Percentiles rank a stretch among this genome's conserved stretches.
These are phyloP conservation scores for Progne subis DNA, from an alignment of 2,113 vertebrate genomes.

Conservation along the genomic window DNA sequence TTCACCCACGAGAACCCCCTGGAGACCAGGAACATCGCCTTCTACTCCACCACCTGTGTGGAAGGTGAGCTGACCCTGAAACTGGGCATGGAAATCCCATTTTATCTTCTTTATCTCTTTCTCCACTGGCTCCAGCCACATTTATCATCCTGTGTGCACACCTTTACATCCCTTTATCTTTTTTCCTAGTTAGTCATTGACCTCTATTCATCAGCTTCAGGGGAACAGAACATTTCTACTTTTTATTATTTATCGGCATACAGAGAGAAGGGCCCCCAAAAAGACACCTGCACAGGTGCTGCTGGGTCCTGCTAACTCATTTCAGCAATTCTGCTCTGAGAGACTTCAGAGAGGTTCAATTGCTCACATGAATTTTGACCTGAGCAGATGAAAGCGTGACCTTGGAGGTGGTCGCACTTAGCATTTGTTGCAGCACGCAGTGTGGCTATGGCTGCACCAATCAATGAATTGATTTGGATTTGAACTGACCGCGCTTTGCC, in stretches of 20 bases:
- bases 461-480: background rate
- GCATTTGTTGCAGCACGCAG: background rate
- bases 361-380: background rate
- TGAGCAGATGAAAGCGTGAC: background rate
- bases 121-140: accelerated
- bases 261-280: background rate
- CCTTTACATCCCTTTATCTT: background rate
- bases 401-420: too few relatives aligned
- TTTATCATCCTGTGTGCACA: background rate
- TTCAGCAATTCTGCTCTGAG: background rate
- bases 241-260: background rate
- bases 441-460: accelerated
- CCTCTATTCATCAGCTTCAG: too few relatives aligned
- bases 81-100: background rate
- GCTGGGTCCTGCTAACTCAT: background rate
- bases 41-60: conserved; percentile 83
- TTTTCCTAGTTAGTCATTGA: background rate
- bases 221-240: accelerated
- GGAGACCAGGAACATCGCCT: conserved; percentile 81
- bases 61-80: conserved; percentile 70
- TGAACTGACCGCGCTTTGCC: accelerated
- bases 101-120: background rate
- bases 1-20: conserved; percentile 78
- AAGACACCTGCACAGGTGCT: background rate
- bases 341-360: background rate